phyloP scores from a whole-genome alignment of 2,797 vertebrate species.

The Premnoplex brunnescens region DNA sequence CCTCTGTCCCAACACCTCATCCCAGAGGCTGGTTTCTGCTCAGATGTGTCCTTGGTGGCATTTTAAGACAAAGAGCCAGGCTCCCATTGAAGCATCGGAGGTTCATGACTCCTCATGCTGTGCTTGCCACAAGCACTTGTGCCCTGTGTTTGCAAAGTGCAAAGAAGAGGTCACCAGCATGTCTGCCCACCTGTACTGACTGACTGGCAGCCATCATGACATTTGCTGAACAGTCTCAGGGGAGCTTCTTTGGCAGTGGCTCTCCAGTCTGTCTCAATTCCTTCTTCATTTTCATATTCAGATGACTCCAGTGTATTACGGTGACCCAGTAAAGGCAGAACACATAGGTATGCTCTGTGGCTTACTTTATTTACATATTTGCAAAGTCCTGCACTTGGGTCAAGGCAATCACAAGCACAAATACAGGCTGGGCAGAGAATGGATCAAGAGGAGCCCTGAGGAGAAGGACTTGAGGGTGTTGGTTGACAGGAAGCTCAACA shows the following conservation, averaged over 20 bases:
- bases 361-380: background rate
- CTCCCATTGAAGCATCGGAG: background rate
- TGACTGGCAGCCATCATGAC: background rate
- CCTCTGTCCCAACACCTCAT: background rate
- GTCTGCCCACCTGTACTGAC: accelerated
- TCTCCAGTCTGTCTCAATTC: background rate
- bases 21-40: background rate
- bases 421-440: background rate
- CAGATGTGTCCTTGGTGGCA: background rate
- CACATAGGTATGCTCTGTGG: background rate
- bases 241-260: background rate
- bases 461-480: background rate
- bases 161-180: background rate
- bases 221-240: background rate
- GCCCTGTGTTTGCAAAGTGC: accelerated
- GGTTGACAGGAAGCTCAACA: background rate
- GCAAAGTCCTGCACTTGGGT: background rate
- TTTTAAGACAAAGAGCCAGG: background rate
- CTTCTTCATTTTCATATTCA: background rate
- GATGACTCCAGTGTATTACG: background rate
- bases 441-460: background rate
- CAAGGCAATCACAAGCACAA: background rate
- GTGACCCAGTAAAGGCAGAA: background rate
- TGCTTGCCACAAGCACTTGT: background rate
- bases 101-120: background rate